Percentiles rank a stretch among this genome's conserved stretches.
Conservation (phyloP, 2,113 vertebrate genomes). For the Salvator merianae region DNA sequence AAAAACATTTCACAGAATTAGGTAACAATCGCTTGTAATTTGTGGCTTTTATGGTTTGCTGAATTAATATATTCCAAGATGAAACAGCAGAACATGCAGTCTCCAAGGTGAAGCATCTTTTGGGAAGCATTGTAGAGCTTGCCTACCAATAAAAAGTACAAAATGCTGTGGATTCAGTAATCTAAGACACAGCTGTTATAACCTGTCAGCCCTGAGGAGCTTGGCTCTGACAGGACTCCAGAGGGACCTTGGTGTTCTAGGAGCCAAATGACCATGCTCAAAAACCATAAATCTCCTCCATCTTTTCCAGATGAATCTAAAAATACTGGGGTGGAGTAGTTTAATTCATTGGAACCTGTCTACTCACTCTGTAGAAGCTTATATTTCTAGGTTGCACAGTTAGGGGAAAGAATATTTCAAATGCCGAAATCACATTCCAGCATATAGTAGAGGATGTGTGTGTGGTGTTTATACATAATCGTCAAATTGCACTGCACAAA, state of each 20-base stretch:
- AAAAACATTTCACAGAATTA: not conserved
- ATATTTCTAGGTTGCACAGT: too few relatives aligned
- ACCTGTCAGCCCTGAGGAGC: not conserved
- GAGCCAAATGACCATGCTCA: not conserved
- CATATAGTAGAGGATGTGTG: too few relatives aligned
- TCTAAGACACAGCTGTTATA: constrained; percentile 2
- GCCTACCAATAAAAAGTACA: not conserved
- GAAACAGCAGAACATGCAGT: not conserved
- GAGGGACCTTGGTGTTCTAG: not conserved
- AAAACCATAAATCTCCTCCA: constrained; percentile 18
- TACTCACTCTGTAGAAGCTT: constrained; percentile 27
- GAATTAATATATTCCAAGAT: not conserved
- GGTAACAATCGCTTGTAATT: not conserved
- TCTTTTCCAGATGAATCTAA: not conserved
- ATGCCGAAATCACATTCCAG: too few relatives aligned
- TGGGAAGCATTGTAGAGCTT: not conserved
- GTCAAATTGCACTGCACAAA: too few relatives aligned
- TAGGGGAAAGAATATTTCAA: too few relatives aligned
- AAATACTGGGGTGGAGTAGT: constrained; percentile 7
- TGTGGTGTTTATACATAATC: too few relatives aligned
- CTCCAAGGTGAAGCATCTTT: not conserved
- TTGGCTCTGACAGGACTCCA: not conserved
- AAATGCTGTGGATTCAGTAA: not conserved
- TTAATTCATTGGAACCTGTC: constrained; percentile 17
- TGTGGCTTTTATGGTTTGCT: not conserved